phyloP scores from a whole-genome alignment of 1,140 invertebrate genomes.

The Cataglyphis hispanica region DNA sequence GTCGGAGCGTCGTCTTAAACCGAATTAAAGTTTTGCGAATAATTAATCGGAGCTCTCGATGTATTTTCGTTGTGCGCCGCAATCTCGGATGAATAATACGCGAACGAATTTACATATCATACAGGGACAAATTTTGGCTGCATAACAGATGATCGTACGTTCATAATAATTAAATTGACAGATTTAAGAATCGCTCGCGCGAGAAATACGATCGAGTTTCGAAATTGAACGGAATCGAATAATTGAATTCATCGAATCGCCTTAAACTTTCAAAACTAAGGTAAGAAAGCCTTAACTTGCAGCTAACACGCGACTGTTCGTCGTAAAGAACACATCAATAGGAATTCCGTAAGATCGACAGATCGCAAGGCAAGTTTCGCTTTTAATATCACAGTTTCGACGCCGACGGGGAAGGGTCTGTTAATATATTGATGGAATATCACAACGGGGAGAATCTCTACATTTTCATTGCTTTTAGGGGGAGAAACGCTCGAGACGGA shows the following conservation, averaged over 20 bases:
- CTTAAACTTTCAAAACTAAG: neutral
- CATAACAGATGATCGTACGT: neutral
- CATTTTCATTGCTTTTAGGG: conserved; percentile 68
- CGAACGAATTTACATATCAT: conserved; percentile 19
- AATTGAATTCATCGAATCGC: conserved; percentile 4
- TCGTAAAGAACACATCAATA: conserved; percentile 6
- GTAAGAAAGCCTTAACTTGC: neutral
- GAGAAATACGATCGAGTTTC: neutral
- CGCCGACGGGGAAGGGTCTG: conserved; percentile 2
- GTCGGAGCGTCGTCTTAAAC: conserved; percentile 35
- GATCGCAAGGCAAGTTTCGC: neutral
- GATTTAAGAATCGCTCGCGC: conserved; percentile 2
- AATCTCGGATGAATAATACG: conserved; percentile 23
- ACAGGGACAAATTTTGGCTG: conserved; percentile 7
- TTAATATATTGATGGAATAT: conserved; percentile 72
- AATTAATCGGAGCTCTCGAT: conserved; percentile 40
- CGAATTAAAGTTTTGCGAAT: conserved; percentile 49
- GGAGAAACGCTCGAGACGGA: conserved; percentile 3
- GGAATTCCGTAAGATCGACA: neutral
- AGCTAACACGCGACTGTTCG: neutral
- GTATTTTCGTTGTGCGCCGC: conserved; percentile 4
- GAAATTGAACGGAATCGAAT: conserved; percentile 24
- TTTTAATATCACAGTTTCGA: conserved; percentile 14
- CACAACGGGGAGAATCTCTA: conserved; percentile 7
- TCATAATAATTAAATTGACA: conserved; percentile 5